phyloP scores from a whole-genome alignment of 2,113 vertebrate species.

The Columba livia region DNA sequence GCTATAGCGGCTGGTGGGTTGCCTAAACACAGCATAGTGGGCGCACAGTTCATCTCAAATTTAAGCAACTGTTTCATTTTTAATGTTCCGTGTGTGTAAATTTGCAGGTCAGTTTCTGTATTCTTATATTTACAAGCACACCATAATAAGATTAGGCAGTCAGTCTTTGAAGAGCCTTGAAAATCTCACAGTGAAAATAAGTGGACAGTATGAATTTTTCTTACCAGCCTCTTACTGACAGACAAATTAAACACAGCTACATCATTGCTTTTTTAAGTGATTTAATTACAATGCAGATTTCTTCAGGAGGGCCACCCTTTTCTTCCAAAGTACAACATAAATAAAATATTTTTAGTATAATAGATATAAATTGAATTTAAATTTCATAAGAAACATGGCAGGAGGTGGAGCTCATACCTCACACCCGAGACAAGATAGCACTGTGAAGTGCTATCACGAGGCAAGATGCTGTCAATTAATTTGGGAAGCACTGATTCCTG shows the following conservation, averaged over 20 bases:
- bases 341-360: not conserved
- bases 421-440: not conserved
- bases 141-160: not conserved
- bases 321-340: not conserved
- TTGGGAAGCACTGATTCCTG: not conserved
- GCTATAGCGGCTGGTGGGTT: not conserved
- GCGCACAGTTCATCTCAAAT: not conserved
- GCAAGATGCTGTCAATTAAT: not conserved
- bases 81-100: not conserved
- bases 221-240: not conserved
- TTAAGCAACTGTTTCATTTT: not conserved
- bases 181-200: not conserved
- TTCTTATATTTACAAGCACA: not conserved
- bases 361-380: not conserved
- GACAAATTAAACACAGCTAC: not conserved
- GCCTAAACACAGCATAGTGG: not conserved
- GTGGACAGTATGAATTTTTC: not conserved
- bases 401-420: not conserved
- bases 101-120: not conserved
- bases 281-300: not conserved
- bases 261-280: not conserved
- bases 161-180: not conserved
- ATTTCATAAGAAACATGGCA: not conserved
- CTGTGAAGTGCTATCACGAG: not conserved
- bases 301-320: not conserved